Evolutionary conservation across 2,797 vertebrate species (phyloP).

Genomic region (Melanotaenia boesemani): DNA sequence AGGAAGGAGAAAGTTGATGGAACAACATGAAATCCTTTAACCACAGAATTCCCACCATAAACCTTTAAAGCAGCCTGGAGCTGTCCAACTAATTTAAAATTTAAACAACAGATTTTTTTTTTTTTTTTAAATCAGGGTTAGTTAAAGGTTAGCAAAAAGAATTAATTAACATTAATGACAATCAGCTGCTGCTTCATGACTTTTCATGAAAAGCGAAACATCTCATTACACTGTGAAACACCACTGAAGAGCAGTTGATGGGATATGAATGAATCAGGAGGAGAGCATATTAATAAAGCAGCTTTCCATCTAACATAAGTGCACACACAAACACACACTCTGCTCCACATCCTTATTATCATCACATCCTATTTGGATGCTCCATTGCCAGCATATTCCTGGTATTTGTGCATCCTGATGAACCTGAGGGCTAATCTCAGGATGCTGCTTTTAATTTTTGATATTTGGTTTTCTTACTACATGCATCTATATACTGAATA

Average conservation of each 20-base stretch:
- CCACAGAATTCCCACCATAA: neutral
- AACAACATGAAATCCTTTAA: constrained; percentile 37
- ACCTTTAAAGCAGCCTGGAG: constrained; percentile 4
- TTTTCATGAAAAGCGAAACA: constrained; percentile 66
- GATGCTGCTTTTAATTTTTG: constrained; percentile 1
- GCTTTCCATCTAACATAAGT: neutral
- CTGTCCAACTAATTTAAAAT: constrained; percentile 18
- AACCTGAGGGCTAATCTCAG: constrained; percentile 24
- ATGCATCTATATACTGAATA: neutral
- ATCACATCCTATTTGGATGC: neutral
- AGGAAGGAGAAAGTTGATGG: constrained; percentile 27
- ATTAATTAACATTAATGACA: constrained; percentile 76
- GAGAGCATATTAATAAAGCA: neutral
- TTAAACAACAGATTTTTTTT: neutral
- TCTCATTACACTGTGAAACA: constrained; percentile 44
- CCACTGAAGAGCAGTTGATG: constrained; percentile 39
- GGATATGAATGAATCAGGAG: constrained; percentile 37
- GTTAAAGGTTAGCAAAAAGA: constrained; percentile 69
- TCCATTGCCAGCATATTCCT: constrained; percentile 4
- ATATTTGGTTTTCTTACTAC: neutral
- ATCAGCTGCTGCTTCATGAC: constrained; percentile 61
- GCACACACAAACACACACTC: constrained; percentile 6
- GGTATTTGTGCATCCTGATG: constrained; percentile 30
- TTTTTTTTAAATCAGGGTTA: constrained; percentile 44
- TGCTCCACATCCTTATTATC: neutral